Evolutionary conservation across 2,113 vertebrate species (phyloP).

Genomic region (Emydura subglobosa): DNA sequence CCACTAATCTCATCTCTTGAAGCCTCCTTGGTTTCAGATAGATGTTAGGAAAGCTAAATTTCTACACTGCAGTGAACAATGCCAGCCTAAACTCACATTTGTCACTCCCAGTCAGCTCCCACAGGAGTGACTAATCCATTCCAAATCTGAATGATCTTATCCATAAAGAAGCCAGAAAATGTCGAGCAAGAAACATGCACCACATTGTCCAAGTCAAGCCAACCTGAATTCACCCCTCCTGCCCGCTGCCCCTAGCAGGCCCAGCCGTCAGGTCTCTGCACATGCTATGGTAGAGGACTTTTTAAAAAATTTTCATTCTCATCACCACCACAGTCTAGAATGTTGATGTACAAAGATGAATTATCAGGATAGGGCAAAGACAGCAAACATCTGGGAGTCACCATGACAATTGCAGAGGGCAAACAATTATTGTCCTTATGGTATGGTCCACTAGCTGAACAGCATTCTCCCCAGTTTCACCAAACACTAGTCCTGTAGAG

Average conservation of each 20-base stretch:
- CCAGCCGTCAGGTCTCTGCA: background rate
- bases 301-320: background rate
- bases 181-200: background rate
- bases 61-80: conserved; percentile 15
- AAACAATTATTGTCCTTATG: background rate
- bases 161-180: background rate
- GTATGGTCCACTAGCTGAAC: background rate
- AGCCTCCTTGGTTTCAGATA: conserved; percentile 36
- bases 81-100: conserved; percentile 41
- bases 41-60: conserved; percentile 56
- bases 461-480: background rate
- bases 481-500: background rate
- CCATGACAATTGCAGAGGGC: background rate
- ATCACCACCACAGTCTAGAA: background rate
- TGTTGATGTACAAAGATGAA: background rate
- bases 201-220: background rate
- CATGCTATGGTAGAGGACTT: background rate
- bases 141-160: conserved; percentile 46
- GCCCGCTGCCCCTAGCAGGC: background rate
- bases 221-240: background rate
- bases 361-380: background rate
- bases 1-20: conserved; percentile 9
- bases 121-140: conserved; percentile 34
- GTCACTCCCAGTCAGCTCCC: conserved; percentile 51
- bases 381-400: background rate